Percentiles rank a stretch among this genome's conserved stretches.
phyloP scores from a whole-genome alignment of 2,113 vertebrate genomes.

The Pithys albifrons region DNA sequence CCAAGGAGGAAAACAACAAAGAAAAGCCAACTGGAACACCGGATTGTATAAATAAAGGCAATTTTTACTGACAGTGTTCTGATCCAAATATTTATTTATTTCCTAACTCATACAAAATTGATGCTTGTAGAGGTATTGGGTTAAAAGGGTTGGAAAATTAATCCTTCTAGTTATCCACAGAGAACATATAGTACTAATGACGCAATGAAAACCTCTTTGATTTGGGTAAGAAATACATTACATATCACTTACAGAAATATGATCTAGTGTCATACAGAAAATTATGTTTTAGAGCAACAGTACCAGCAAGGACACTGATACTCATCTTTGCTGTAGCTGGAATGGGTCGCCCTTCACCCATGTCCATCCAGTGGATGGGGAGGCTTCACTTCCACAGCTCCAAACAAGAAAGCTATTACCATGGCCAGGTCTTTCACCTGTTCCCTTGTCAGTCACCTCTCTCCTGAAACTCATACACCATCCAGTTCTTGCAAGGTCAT shows the following conservation, averaged over 20 bases:
- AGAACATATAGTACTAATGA: constrained; percentile 10
- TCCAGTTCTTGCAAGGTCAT: not conserved
- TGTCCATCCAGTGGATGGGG: not conserved
- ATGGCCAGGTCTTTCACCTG: not conserved
- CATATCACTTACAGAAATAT: not conserved
- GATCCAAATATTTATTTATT: constrained; percentile 61
- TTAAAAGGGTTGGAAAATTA: constrained; percentile 24
- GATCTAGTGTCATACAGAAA: not conserved
- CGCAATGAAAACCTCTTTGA: not conserved
- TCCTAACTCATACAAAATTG: constrained; percentile 52
- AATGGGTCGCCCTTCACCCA: not conserved
- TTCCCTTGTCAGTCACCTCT: not conserved
- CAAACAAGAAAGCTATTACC: not conserved
- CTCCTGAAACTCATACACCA: not conserved
- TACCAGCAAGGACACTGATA: not conserved
- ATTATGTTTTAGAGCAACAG: not conserved
- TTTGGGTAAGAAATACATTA: constrained; percentile 13
- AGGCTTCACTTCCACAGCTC: not conserved
- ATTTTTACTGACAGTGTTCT: constrained; percentile 41
- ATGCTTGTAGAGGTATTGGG: not conserved
- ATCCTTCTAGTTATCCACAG: constrained; percentile 18
- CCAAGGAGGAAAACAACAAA: constrained; percentile 10
- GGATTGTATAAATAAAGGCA: constrained; percentile 3
- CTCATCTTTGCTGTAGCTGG: not conserved
- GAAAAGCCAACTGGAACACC: not conserved